These are phyloP conservation scores for Phylloscopus collybita DNA, from an alignment of 2,797 vertebrate species.

Conservation along the genomic window DNA sequence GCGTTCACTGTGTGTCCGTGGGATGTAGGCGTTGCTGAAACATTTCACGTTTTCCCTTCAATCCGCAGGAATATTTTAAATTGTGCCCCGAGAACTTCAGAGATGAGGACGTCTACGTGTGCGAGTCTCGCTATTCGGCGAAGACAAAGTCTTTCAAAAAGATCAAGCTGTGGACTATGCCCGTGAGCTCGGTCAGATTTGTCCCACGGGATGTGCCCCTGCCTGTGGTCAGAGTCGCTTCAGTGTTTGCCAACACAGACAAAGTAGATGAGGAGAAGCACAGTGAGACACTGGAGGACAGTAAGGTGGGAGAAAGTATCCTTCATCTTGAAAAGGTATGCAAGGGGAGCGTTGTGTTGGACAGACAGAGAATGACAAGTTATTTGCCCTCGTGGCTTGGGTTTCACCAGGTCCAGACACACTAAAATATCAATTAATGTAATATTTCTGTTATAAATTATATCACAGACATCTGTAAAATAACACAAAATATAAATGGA, in stretches of 20 bases:
- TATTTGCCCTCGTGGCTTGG: not conserved
- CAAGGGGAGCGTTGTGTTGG: not conserved
- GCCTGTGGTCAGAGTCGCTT: slow-evolving; percentile 95
- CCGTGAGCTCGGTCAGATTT: slow-evolving; percentile 92
- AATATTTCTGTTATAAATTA: no score
- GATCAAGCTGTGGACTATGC: slow-evolving; percentile 99
- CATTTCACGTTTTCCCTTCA: not conserved
- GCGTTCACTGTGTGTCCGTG: not conserved
- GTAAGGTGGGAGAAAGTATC: slow-evolving; percentile 78
- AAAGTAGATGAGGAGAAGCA: slow-evolving; percentile 90
- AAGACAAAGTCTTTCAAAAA: slow-evolving; percentile 99
- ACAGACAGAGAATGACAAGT: not conserved
- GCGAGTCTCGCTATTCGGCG: slow-evolving; percentile 96
- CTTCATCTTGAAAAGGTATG: slow-evolving; percentile 91
- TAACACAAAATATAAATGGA: no score
- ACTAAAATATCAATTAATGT: not conserved
- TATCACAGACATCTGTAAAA: no score
- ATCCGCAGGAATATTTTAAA: slow-evolving; percentile 94
- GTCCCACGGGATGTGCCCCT: slow-evolving; percentile 90
- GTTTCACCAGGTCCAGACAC: not conserved
- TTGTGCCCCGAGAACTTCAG: slow-evolving; percentile 93
- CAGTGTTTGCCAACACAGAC: slow-evolving; percentile 90
- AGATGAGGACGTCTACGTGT: slow-evolving; percentile 94
- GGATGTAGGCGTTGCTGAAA: not conserved
- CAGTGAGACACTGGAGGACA: slow-evolving; percentile 84